Base-by-base conservation (phyloP, 2,797 vertebrate genomes). In the Trachurus trachurus region DNA sequence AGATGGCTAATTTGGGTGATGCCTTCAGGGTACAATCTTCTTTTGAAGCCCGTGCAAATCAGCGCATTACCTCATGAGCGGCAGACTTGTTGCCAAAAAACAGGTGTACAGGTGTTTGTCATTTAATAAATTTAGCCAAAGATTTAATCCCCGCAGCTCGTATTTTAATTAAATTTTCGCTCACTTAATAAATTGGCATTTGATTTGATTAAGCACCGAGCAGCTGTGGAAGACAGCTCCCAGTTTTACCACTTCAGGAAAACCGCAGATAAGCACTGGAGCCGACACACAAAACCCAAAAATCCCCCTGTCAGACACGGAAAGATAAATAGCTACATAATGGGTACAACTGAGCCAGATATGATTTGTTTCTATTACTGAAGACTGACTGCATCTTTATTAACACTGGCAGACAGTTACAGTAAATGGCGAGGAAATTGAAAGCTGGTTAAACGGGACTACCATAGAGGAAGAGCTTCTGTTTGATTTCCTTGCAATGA, bases 31-130 rank as follows among this genome's bases (percentile, higher is more conserved):
- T 66, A 77, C 70, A 59, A 68, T 80, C 77, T 89, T 76, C 80
- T 87, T 90, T 71, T 74, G 76, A 90, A 84, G 79, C 73, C 71
- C 60, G 71, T 88, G 86, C 80, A 90, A 91, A 92, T 94, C 74
- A 83, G 76, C 81, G 79, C 72, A 93, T 92, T 89, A 88, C 67
- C 78, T 78, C 50, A 22, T 66, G 82, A 86, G 75, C 56, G 60
- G 75, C 65, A 54, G 65, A 78, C 63, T 77, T 73, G 42, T 85
- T 92, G 92, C 92, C 94, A 94, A 86, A 26, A 88, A 85, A 78
- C 86, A 85, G 84, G 82, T 89, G 90, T 92, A 92, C 94, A 95
- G 94, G 93, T 95, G 94, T 95, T 93, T 90, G 88, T 90, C 85
- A 88, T 90, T 94, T 93, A 93, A 94, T 92, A 91, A 78, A 91